These are phyloP conservation scores for Parapsyche elsis DNA, from an alignment of 1,140 invertebrate genomes.

Conservation along the genomic window DNA sequence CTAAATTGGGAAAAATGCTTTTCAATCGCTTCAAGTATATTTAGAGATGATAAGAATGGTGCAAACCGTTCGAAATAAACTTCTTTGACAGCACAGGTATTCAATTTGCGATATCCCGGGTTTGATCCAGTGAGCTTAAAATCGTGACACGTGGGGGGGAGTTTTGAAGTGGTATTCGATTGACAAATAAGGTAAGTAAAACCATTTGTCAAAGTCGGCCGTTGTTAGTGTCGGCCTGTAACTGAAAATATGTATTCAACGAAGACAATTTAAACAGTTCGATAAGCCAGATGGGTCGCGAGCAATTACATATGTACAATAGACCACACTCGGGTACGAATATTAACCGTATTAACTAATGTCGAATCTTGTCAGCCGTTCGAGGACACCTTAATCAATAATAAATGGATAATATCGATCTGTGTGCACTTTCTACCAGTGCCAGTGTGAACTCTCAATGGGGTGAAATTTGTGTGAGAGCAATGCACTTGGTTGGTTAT, in stretches of 20 bases:
- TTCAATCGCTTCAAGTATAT: no score
- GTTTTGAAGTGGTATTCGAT: background rate
- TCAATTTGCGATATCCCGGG: background rate
- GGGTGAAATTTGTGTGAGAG: no score
- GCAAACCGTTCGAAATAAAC: background rate
- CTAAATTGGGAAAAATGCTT: no score
- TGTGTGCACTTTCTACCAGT: no score
- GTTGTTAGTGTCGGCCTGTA: background rate
- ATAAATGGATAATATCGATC: no score
- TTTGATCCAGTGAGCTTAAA: background rate
- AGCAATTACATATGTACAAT: no score
- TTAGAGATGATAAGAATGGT: no score
- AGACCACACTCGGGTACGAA: no score
- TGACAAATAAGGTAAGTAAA: slow-evolving; percentile 13
- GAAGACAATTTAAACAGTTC: background rate
- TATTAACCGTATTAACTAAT: no score
- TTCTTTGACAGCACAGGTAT: background rate
- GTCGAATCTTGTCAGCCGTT: no score
- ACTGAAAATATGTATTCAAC: background rate
- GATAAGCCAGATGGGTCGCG: background rate
- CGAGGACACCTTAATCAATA: background rate
- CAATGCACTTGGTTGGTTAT: no score
- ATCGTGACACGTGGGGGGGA: background rate
- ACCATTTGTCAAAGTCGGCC: slow-evolving; percentile 22
- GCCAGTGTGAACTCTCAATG: no score